phyloP scores from a whole-genome alignment of 2,113 vertebrate species.

The Pogonocichla stellata region DNA sequence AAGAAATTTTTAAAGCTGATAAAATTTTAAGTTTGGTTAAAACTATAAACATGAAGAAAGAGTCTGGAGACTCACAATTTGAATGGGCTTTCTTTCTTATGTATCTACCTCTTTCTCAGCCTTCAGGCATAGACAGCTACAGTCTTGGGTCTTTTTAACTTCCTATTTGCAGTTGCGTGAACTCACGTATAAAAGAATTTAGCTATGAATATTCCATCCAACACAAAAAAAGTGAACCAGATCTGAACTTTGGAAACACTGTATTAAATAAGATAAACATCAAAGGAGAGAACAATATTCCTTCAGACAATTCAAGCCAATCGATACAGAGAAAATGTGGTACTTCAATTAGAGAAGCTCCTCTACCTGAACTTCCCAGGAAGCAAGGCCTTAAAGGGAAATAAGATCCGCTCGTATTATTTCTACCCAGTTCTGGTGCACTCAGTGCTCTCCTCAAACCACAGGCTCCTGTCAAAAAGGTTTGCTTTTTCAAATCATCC shows the following conservation, averaged over 20 bases:
- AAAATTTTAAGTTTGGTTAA: not conserved
- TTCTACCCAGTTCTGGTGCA: not conserved
- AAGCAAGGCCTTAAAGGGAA: not conserved
- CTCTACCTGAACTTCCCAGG: not conserved
- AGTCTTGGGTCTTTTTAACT: not conserved
- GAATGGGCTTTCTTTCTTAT: not conserved
- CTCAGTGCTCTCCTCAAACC: not conserved
- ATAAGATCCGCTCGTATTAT: not conserved
- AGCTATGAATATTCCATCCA: not conserved
- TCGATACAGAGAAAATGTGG: not conserved
- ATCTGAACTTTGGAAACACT: not conserved
- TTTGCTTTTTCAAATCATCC: not conserved
- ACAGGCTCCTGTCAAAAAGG: not conserved
- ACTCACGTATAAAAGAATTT: not conserved
- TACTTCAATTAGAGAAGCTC: not conserved
- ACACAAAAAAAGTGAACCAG: not conserved
- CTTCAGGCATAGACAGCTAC: not conserved
- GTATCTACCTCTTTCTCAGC: not conserved
- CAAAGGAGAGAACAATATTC: not conserved
- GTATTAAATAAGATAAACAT: not conserved
- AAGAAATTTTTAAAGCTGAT: not conserved
- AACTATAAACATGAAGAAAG: not conserved
- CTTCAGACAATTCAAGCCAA: not conserved
- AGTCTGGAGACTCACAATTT: not conserved
- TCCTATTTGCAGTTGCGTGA: not conserved